These are phyloP conservation scores for Sminthurinus aureus DNA, from an alignment of 2,888 invertebrate species.

Conservation along the genomic window DNA sequence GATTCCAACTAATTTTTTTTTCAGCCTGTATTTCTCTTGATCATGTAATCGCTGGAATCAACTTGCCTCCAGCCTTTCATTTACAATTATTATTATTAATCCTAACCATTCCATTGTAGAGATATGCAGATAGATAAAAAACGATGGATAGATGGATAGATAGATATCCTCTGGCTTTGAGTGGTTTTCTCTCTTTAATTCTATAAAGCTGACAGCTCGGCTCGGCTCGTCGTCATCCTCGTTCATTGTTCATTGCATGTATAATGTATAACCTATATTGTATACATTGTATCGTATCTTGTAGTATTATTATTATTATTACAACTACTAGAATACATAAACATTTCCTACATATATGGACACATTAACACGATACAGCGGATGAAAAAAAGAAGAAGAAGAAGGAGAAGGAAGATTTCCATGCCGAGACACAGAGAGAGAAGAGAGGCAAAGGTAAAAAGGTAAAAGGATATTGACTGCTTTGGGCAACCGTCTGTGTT, in stretches of 20 bases:
- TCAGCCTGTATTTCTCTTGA: not conserved
- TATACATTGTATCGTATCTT: too few species aligned
- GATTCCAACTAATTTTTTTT: slow-evolving; percentile 27
- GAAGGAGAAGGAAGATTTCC: not conserved
- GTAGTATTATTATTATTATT: too few species aligned
- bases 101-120: slow-evolving; percentile 37
- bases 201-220: slow-evolving; percentile 6
- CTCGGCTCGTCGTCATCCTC: not conserved
- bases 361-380: not conserved
- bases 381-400: not conserved
- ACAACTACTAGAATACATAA: not conserved
- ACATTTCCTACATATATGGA: not conserved
- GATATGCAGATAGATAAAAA: too few species aligned
- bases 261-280: too few species aligned
- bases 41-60: slow-evolving; percentile 25
- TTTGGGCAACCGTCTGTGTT: not conserved
- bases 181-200: slow-evolving; percentile 20
- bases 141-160: not conserved
- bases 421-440: not conserved
- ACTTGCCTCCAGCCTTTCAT: slow-evolving; percentile 43
- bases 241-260: too few species aligned
- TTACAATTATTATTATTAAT: slow-evolving; percentile 42
- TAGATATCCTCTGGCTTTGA: slow-evolving; percentile 8
- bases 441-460: not conserved
- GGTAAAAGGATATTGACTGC: slow-evolving; percentile 14